These are phyloP conservation scores for Sylvilagus floridanus DNA, from an alignment of 2,797 vertebrate genomes.

Conservation along the genomic window DNA sequence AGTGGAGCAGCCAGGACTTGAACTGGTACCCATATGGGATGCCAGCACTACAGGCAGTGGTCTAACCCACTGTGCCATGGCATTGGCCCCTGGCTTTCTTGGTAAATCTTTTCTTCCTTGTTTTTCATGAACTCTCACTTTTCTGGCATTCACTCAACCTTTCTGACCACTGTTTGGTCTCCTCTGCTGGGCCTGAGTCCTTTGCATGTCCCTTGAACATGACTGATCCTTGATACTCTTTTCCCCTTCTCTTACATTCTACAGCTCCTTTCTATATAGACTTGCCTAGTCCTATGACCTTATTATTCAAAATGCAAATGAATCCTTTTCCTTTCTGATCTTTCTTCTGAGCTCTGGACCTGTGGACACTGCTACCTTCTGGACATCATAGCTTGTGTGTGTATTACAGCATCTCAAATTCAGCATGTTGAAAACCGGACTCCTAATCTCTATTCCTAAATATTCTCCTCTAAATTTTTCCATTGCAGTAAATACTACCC, in stretches of 20 bases:
- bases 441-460: background rate
- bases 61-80: background rate
- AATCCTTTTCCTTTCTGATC: background rate
- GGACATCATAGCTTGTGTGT: background rate
- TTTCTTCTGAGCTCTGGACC: constrained; percentile 11
- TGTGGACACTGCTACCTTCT: background rate
- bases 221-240: background rate
- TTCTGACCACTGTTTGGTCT: background rate
- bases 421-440: background rate
- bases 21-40: too few relatives aligned
- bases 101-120: background rate
- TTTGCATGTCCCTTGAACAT: background rate
- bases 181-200: background rate
- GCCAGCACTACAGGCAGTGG: too few relatives aligned
- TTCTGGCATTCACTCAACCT: background rate
- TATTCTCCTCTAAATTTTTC: background rate
- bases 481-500: background rate
- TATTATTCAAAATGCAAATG: constrained; percentile 26
- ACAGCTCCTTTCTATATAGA: background rate
- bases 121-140: background rate
- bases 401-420: background rate
- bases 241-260: background rate
- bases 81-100: background rate
- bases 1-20: too few relatives aligned
- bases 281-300: background rate